These are phyloP conservation scores for Isotomurus palustris DNA, from an alignment of 2,888 invertebrate species.

Conservation along the genomic window DNA sequence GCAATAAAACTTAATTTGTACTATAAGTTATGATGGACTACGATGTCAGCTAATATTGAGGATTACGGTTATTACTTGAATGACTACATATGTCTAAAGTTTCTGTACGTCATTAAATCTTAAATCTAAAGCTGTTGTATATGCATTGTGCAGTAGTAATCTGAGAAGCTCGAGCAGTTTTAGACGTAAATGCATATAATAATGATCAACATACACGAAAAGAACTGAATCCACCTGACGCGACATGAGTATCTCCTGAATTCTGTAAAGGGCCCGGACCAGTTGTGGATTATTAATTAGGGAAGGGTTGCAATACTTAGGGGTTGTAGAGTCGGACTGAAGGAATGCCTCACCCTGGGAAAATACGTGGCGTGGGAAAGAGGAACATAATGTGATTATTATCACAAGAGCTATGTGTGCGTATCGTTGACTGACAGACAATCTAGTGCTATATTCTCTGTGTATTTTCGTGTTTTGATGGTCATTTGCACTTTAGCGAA, in stretches of 20 bases:
- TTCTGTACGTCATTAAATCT: too few relatives aligned
- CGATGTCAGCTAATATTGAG: too few relatives aligned
- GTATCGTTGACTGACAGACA: not conserved
- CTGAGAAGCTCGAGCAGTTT: too few relatives aligned
- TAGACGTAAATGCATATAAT: too few relatives aligned
- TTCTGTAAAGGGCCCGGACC: conserved; percentile 21
- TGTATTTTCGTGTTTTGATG: conserved; percentile 5
- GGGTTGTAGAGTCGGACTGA: not conserved
- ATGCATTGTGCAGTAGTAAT: too few relatives aligned
- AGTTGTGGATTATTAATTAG: conserved; percentile 44
- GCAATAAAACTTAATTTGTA: too few relatives aligned
- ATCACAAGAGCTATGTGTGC: not conserved
- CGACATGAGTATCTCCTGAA: conserved; percentile 2
- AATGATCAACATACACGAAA: too few relatives aligned
- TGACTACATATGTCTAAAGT: too few relatives aligned
- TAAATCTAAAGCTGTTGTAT: too few relatives aligned
- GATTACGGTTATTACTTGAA: too few relatives aligned
- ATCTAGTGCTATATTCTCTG: not conserved
- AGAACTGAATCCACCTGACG: too few relatives aligned
- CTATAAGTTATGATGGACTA: too few relatives aligned
- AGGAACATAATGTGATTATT: conserved; percentile 17
- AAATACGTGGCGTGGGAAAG: conserved; percentile 46
- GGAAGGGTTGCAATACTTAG: conserved; percentile 24
- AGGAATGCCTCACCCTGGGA: conserved; percentile 38
- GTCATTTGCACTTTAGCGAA: conserved; percentile 22